phyloP scores from a whole-genome alignment of 1,140 invertebrate genomes.

The Neotoxoptera formosana region DNA sequence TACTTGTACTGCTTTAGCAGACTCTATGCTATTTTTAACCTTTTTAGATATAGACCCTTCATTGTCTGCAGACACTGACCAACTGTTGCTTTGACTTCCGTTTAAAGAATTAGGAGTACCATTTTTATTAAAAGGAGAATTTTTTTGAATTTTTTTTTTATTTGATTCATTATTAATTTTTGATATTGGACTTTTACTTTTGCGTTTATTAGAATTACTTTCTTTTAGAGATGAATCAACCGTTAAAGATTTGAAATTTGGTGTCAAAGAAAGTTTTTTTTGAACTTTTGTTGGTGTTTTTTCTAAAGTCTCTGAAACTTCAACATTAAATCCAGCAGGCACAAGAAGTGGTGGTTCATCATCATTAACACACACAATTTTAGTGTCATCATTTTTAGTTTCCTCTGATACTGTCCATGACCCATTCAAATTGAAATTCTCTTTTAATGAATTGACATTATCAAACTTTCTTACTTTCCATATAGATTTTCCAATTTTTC shows the following conservation, averaged over 20 bases:
- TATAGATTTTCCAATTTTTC: constrained; percentile 55
- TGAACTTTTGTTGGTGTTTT: not conserved
- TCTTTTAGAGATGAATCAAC: not conserved
- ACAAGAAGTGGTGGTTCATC: constrained; percentile 24
- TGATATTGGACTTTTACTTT: constrained; percentile 17
- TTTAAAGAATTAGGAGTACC: not conserved
- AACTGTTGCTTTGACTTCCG: not conserved
- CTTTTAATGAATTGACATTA: constrained; percentile 10
- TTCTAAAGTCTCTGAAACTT: not conserved
- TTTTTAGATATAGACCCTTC: not conserved
- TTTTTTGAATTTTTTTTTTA: not conserved
- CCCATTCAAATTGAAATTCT: constrained; percentile 43
- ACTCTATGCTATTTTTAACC: not conserved
- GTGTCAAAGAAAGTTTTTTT: not conserved
- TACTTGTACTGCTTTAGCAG: not conserved
- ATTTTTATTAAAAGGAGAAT: not conserved
- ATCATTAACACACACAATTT: not conserved
- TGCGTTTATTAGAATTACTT: not conserved
- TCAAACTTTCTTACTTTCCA: constrained; percentile 54
- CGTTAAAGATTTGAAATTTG: constrained; percentile 34
- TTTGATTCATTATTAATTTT: not conserved
- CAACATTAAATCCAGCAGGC: constrained; percentile 40
- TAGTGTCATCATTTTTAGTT: not conserved
- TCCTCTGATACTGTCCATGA: constrained; percentile 54
- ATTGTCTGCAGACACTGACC: not conserved